Percentiles rank a stretch among this genome's conserved stretches.
These are phyloP conservation scores for Styela clava DNA, from an alignment of 23 tunicate genomes.

Conservation along the genomic window DNA sequence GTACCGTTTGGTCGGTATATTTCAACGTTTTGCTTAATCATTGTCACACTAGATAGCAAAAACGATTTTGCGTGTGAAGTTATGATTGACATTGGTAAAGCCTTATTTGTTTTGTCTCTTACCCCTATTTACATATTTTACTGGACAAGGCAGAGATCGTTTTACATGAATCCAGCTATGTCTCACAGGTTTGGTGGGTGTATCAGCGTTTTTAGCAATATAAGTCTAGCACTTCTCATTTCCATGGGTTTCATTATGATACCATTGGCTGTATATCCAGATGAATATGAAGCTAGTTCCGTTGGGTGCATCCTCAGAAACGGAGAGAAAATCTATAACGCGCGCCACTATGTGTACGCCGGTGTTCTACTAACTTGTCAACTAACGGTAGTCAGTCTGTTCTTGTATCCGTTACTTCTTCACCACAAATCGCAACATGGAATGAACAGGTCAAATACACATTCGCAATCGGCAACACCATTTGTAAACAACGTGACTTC, in stretches of 20 bases:
- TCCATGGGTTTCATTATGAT: conserved; percentile 17
- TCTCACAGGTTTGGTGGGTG: background rate
- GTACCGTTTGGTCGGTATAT: conserved; percentile 3
- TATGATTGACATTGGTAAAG: conserved; percentile 5
- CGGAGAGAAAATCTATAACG: conserved; percentile 1
- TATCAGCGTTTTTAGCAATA: conserved; percentile 7
- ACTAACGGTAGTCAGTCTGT: background rate
- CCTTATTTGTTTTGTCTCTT: background rate
- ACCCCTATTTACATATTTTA: conserved; percentile 9
- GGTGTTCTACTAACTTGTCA: background rate
- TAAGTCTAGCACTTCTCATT: conserved; percentile 1
- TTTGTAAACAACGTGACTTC: background rate
- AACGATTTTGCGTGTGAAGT: conserved; percentile 8
- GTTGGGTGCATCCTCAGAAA: conserved; percentile 8
- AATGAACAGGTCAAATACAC: background rate
- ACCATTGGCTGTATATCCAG: conserved; percentile 16
- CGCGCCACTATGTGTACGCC: background rate
- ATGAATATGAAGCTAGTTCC: conserved; percentile 14
- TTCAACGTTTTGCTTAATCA: background rate
- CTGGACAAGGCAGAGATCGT: conserved; percentile 22
- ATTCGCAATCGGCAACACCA: background rate
- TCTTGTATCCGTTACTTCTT: conserved; percentile 7
- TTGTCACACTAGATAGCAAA: background rate
- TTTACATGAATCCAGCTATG: conserved; percentile 3
- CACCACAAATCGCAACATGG: background rate